Base-by-base conservation (phyloP, 1,140 invertebrate species). In the Zaprionus davidi region DNA sequence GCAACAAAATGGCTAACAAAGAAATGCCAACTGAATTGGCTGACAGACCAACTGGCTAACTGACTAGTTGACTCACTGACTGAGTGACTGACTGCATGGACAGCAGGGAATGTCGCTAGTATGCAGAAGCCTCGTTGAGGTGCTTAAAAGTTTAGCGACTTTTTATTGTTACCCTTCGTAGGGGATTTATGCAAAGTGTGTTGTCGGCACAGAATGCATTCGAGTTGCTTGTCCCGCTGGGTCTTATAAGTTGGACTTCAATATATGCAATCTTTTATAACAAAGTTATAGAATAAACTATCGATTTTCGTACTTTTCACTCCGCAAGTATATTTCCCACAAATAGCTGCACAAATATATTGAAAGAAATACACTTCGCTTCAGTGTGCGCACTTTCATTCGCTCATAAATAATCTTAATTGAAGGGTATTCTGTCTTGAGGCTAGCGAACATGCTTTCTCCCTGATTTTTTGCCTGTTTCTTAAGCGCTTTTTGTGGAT, bases 401-500 rank as follows among this genome's bases (percentile, higher is more conserved):
- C 28, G 34, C 17, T n/a, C 31, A 4, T 24, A 12, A 31, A 26
- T 34, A 44, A 67, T 44, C 60, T 31, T 34, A 46, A 28, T 22
- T 28, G 2, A 58, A 82, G 82, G 71, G 77, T 82, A 87, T 86
- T 55, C 57, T 20, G 55, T 68, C 24, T 76, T 75, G 51, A 65
- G 51, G 41, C n/a, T 57, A 41, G n/a, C 62, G 6, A 22, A 51
- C 46, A 49, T 62, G 5, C 20, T 38, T 9, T 24, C 41, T 46
- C 28, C 11, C 22, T 34, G 9, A 20, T 22, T 64, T 70, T 60
- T 53, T 66, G 56, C 22, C 51, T 34, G 46, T 55, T 76, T 57
- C 70, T 69, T 79, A 69, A 63, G 81, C 67, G 74, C 69, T 79
- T 74, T 65, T 88, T 58, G 73, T 59, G 68, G 53, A 78, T 78